A percentile compares a stretch with the other conserved stretches of the same genome.
phyloP scores from a whole-genome alignment of 2,888 invertebrate genomes.

The Cheilosia soror region DNA sequence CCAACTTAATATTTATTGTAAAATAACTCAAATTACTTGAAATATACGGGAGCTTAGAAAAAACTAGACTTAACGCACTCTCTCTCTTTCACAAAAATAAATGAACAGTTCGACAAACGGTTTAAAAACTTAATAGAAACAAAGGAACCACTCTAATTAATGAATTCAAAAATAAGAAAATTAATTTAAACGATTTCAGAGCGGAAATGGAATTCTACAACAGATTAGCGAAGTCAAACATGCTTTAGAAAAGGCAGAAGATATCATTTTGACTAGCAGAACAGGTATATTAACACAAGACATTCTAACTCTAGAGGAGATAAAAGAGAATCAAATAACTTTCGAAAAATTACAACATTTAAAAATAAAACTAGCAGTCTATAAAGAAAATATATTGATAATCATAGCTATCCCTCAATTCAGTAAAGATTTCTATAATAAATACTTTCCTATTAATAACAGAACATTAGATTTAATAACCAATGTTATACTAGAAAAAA shows the following conservation, averaged over 20 bases:
- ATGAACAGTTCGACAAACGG: neutral
- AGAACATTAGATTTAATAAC: neutral
- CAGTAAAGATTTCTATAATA: constrained; percentile 21
- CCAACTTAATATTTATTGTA: too few relatives aligned
- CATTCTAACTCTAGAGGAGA: constrained; percentile 7
- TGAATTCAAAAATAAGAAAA: constrained; percentile 12
- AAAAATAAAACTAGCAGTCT: constrained; percentile 15
- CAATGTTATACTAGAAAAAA: constrained; percentile 13
- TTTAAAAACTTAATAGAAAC: neutral
- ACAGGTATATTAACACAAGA: constrained; percentile 10
- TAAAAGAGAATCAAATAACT: constrained; percentile 1
- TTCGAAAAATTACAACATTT: constrained; percentile 14
- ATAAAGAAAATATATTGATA: constrained; percentile 27
- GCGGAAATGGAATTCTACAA: too few relatives aligned
- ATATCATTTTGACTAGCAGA: constrained; percentile 8
- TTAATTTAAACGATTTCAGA: too few relatives aligned
- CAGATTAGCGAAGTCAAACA: neutral
- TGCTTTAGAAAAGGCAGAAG: neutral
- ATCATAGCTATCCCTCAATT: constrained; percentile 13
- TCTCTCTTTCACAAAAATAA: too few relatives aligned
- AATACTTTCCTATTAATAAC: constrained; percentile 19
- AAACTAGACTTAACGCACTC: too few relatives aligned
- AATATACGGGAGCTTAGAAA: too few relatives aligned
- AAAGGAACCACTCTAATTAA: constrained; percentile 9
- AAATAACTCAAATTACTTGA: too few relatives aligned